Conservation (phyloP, 2,113 vertebrate genomes). For the Pao palembangensis region DNA sequence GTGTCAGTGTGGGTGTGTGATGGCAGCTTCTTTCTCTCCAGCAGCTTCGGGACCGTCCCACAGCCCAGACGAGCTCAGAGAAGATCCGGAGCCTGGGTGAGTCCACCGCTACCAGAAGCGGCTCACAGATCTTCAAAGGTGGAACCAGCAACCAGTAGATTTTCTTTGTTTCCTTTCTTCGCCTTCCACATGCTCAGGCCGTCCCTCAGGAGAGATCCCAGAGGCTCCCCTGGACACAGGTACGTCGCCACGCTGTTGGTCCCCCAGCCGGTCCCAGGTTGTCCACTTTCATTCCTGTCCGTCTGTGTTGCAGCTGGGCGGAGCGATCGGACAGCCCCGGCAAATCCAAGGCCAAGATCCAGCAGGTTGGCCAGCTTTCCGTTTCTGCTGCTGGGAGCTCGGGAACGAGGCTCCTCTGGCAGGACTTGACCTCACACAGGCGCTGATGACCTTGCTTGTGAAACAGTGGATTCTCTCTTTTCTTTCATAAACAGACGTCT, state of each 20-base stretch:
- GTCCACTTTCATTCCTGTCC: not conserved
- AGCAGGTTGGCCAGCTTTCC: not conserved
- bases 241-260: conserved; percentile 43
- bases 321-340: conserved; percentile 81
- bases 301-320: conserved; percentile 70
- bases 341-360: conserved; percentile 85
- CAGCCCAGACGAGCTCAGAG: conserved; percentile 75
- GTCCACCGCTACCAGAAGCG: conserved; percentile 17
- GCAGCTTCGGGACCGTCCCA: conserved; percentile 61
- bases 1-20: too few relatives aligned
- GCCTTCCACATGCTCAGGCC: conserved; percentile 62
- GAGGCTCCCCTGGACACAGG: conserved; percentile 79
- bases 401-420: too few relatives aligned
- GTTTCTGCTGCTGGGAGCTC: too few relatives aligned
- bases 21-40: conserved; percentile 55
- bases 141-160: too few relatives aligned
- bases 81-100: conserved; percentile 80
- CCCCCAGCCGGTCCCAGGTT: not conserved
- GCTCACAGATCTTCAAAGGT: too few relatives aligned
- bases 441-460: not conserved
- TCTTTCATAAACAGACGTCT: conserved; percentile 71
- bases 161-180: not conserved
- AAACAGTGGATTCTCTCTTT: not conserved
- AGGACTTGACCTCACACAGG: not conserved
- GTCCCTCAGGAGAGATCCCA: conserved; percentile 72